Base-by-base conservation (phyloP, 1,140 invertebrate genomes). In the Rhopalosiphum maidis region DNA sequence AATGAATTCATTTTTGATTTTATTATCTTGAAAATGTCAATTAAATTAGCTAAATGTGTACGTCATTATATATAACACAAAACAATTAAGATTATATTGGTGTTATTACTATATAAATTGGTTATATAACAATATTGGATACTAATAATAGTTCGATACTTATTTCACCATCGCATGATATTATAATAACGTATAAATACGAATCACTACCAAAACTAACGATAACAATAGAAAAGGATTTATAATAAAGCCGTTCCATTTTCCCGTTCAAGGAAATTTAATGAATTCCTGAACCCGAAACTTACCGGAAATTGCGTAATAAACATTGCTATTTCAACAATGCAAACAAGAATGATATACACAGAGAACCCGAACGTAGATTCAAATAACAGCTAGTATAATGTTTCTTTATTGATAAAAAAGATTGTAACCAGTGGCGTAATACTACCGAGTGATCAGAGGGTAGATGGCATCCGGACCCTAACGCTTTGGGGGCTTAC, bases 321-420 rank as follows among this genome's bases (percentile, higher is more conserved):
- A 83, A 37, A 83, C 82, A 41, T 83, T 83, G n/a, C n/a, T 83
- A 35, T 83, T 83, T 83, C 35, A 83, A 83, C 82, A 41, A 37
- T 83, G 82, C n/a, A 23, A 37, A 83, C 37, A 83, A 37, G 37
- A 41, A 41, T 83, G n/a, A 37, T 83, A 23, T 83, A 83, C 82
- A 83, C 8, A 6, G 35, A 41, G 35, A 37, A 83, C 37, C 37
- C 35, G 18, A 83, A 83, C 37, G 82, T 83, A 37, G 37, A 83
- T 37, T 83, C 37, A 83, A 83, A 83, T 83, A 83, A 83, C 37
- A 83, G 37, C n/a, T 83, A 83, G 82, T 83, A 83, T 83, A 37
- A 83, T 83, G 37, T 83, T 83, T 83, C 82, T 35, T 83, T 83
- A 83, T 83, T 83, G 82, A 83, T 83, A 83, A 83, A 35, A 83